Base-by-base conservation (phyloP, 2,797 vertebrate species). In the Catostomus latipinnis region DNA sequence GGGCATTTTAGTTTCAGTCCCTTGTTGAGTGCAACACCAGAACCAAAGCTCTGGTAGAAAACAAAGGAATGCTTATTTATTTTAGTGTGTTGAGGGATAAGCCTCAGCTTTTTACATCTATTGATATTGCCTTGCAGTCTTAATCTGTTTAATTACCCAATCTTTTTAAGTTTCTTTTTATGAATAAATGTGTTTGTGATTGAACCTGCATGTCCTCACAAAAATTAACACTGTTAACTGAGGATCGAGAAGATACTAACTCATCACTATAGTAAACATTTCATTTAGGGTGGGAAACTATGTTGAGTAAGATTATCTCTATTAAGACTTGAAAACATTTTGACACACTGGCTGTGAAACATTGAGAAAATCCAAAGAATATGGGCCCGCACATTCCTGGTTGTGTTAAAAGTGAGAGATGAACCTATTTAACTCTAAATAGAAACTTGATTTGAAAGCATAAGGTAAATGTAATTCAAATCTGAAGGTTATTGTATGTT, bases 21-120 rank as follows among this genome's bases (percentile, higher is more conserved):
- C 84, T 90, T 86, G 86, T 62, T 87, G 84, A 85, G 84, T 88
- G 89, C 12, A 18, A 81, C 61, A 90, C 76, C 88, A 86, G 90
- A 88, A 78, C 62, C 68, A 74, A 72, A 85, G 81, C 72, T 83
- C 74, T 82, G 73, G 60, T 80, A 69, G 57, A 71, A 81, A 77
- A 82, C 71, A 63, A 72, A 46, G 49, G 50, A 34, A 22, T 16
- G 9, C 7, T 13, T 70, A 43, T 56, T 43, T 56, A 48, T 49
- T 66, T 58, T 57, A 57, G 43, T 66, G 65, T 71, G 46, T 73
- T 74, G 69, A 65, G 52, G 14, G 48, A 50, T 0, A 63, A 63
- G 8, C 48, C 58, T 67, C 45, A 18, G 57, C 49, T 45, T 78
- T 83, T 83, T 67, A 6, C 56, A 54, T 74, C 66, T 68, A 12